Evolutionary conservation across 2,888 invertebrate genomes (phyloP).

Genomic region (Timema cristinae): DNA sequence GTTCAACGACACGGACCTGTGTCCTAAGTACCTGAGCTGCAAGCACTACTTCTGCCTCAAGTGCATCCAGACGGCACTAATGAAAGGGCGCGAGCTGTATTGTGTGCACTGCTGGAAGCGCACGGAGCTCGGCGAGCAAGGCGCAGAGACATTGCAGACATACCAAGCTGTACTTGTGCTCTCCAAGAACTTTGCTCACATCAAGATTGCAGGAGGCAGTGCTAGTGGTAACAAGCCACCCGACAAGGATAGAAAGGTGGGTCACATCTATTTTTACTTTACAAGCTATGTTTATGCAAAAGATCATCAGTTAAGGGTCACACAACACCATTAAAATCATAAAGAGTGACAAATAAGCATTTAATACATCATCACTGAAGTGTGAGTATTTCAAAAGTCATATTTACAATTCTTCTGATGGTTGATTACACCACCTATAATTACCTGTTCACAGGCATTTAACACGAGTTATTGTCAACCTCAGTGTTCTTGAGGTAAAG

Average conservation of each 20-base stretch:
- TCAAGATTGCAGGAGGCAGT: constrained; percentile 49
- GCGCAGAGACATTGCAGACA: constrained; percentile 64
- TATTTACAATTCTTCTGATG: no score
- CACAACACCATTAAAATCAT: neutral
- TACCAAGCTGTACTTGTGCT: constrained; percentile 63
- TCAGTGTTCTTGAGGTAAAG: no score
- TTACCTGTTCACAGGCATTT: no score
- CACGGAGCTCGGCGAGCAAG: constrained; percentile 63
- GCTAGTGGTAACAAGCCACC: constrained; percentile 40
- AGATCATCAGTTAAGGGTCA: neutral
- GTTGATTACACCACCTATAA: no score
- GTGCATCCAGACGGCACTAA: constrained; percentile 64
- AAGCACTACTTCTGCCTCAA: constrained; percentile 74
- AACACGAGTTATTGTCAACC: no score
- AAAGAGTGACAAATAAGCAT: neutral
- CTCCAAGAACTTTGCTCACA: constrained; percentile 58
- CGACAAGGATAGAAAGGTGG: constrained; percentile 35
- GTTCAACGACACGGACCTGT: constrained; percentile 68
- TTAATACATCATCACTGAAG: no score
- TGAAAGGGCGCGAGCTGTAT: constrained; percentile 50
- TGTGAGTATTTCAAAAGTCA: no score
- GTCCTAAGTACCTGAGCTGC: constrained; percentile 69
- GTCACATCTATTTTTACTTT: neutral
- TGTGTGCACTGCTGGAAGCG: constrained; percentile 73
- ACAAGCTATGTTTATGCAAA: neutral